Conservation (phyloP, 2,113 vertebrate genomes). For the Tichodroma muraria region DNA sequence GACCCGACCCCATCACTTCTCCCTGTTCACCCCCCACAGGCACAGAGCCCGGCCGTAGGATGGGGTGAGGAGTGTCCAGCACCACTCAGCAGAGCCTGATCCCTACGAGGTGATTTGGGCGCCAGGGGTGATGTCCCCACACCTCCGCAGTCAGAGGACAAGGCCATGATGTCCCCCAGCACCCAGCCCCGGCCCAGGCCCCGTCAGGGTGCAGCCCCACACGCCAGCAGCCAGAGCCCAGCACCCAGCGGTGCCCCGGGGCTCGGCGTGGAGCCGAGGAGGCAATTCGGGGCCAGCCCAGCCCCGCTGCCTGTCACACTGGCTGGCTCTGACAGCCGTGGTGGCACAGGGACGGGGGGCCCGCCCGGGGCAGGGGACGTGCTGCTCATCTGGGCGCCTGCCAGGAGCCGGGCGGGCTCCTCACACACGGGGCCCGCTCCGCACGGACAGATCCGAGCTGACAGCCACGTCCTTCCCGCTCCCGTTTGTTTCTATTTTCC, state of each 20-base stretch:
- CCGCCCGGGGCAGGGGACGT: neutral
- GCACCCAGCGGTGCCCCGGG: neutral
- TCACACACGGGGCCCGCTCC: fast-evolving
- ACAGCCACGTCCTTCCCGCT: neutral
- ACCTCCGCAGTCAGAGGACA: fast-evolving
- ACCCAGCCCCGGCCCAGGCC: neutral
- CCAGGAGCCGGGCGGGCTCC: neutral
- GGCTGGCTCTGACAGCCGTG: fast-evolving
- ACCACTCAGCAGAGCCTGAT: neutral
- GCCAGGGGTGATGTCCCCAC: neutral
- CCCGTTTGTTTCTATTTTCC: neutral
- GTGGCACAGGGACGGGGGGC: fast-evolving
- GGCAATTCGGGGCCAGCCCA: neutral
- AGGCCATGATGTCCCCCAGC: neutral
- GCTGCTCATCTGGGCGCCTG: neutral
- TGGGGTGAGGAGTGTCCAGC: fast-evolving
- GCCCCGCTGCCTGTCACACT: fast-evolving
- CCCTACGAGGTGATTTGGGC: fast-evolving
- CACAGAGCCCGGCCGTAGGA: fast-evolving
- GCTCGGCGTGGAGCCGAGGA: neutral
- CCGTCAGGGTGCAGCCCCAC: neutral
- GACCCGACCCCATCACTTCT: fast-evolving
- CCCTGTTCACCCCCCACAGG: neutral
- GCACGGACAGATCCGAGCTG: neutral
- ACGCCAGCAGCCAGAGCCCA: fast-evolving